Evolutionary conservation across 2,113 vertebrate genomes (phyloP).

Genomic region (Sclerurus mexicanus): DNA sequence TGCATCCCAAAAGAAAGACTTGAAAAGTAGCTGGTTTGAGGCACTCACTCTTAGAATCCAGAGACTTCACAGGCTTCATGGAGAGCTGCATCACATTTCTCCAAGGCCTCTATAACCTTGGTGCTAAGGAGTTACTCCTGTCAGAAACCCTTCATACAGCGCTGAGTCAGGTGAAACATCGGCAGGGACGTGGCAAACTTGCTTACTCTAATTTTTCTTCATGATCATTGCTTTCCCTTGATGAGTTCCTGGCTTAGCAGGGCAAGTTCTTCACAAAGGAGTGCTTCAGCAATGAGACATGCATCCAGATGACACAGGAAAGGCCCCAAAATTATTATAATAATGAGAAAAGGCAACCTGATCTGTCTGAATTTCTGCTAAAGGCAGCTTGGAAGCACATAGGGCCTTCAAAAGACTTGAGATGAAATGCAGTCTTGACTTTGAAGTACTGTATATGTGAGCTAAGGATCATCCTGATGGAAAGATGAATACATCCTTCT

Average conservation of each 20-base stretch:
- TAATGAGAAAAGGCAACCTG: background rate
- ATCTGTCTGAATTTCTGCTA: background rate
- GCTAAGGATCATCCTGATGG: background rate
- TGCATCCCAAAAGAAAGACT: constrained; percentile 54
- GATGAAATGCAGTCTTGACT: background rate
- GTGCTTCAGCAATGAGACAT: background rate
- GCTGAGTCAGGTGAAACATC: constrained; percentile 27
- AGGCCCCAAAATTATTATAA: background rate
- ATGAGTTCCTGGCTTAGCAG: background rate
- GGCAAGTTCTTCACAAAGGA: background rate
- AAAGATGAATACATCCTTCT: background rate
- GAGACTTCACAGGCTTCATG: background rate
- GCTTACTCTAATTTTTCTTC: constrained; percentile 3
- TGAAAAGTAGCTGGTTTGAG: constrained; percentile 38
- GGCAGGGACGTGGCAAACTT: constrained; percentile 13
- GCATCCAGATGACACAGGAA: background rate
- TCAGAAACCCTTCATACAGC: background rate
- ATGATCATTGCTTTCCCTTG: background rate
- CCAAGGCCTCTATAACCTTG: background rate
- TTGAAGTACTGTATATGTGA: background rate
- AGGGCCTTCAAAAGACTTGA: background rate
- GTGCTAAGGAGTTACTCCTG: background rate
- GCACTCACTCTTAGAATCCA: background rate
- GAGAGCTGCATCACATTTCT: background rate
- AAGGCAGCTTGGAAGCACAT: background rate